These are phyloP conservation scores for Cryptoprocta ferox DNA, from an alignment of 2,797 vertebrate species.

Conservation along the genomic window DNA sequence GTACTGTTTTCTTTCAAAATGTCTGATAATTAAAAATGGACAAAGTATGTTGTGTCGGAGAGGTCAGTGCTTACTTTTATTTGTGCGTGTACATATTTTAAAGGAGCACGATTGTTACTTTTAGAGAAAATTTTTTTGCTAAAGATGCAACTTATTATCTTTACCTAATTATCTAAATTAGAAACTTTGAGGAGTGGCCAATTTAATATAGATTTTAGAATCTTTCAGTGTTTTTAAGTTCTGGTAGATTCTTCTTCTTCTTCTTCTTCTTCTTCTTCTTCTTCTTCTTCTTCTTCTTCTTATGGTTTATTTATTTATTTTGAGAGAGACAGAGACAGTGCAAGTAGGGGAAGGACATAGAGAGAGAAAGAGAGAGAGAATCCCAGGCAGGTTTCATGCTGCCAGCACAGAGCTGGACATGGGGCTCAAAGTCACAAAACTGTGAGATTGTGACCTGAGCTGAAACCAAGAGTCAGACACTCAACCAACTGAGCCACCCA, in stretches of 20 bases:
- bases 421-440: no score
- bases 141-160: neutral
- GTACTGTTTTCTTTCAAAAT: neutral
- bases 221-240: neutral
- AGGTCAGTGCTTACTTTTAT: neutral
- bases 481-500: no score
- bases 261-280: no score
- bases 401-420: no score
- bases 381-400: no score
- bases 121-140: neutral
- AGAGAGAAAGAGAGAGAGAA: no score
- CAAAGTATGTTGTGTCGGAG: neutral
- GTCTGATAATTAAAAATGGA: neutral
- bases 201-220: conserved; percentile 28
- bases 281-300: no score
- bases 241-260: neutral
- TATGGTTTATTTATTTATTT: no score
- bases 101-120: neutral
- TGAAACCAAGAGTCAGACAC: no score
- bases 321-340: no score
- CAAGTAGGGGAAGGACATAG: no score
- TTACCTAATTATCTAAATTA: conserved; percentile 14
- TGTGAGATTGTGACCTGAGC: no score
- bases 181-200: neutral
- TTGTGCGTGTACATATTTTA: neutral